Evolutionary conservation across 2,888 invertebrate species (phyloP).

Genomic region (Eucera pruinosa): DNA sequence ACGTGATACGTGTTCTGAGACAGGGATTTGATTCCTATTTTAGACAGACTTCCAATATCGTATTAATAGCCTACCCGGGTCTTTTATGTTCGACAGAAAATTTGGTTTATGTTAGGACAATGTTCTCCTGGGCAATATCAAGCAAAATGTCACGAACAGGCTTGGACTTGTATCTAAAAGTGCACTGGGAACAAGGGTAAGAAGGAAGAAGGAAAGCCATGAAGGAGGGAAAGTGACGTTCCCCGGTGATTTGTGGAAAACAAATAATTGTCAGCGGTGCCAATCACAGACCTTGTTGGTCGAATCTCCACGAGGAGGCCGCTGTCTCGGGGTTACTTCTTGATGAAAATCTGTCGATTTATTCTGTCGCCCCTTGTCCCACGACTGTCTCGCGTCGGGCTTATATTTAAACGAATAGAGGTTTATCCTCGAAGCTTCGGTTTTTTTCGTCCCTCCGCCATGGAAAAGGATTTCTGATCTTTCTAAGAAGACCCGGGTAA

Average conservation of each 20-base stretch:
- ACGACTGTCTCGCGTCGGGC: constrained; percentile 38
- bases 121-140: constrained; percentile 30
- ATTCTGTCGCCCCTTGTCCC: constrained; percentile 60
- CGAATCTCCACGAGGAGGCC: constrained; percentile 30
- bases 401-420: constrained; percentile 61
- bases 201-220: too few relatives aligned
- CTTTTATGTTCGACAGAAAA: constrained; percentile 36
- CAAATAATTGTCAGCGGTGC: constrained; percentile 79
- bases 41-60: constrained; percentile 8
- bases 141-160: constrained; percentile 47
- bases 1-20: too few relatives aligned
- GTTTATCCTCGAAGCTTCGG: constrained; percentile 28
- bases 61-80: constrained; percentile 12
- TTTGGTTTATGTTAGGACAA: constrained; percentile 34
- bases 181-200: background rate
- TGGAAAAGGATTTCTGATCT: constrained; percentile 25
- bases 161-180: constrained; percentile 30
- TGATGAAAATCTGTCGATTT: constrained; percentile 74
- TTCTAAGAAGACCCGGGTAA: background rate
- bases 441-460: background rate
- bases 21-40: background rate
- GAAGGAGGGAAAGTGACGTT: constrained; percentile 33
- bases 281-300: constrained; percentile 75
- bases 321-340: constrained; percentile 50
- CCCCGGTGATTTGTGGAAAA: constrained; percentile 76